Evolutionary conservation across 2,113 vertebrate species (phyloP).

Genomic region (Erpornis zantholeuca): DNA sequence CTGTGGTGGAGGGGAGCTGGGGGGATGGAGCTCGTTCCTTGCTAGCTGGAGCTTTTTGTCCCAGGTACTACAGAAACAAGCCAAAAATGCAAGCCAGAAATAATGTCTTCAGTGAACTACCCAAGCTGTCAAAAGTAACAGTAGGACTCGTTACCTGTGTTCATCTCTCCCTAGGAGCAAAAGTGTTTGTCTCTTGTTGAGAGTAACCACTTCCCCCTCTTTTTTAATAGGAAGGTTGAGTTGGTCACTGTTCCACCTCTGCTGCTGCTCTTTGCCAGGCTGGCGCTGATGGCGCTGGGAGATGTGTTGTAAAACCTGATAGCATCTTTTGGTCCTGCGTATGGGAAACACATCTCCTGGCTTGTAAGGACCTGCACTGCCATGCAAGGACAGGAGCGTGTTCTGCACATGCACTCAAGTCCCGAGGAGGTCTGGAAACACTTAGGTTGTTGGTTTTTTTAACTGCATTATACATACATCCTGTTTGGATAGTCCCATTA

Average conservation of each 20-base stretch:
- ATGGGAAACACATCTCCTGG: neutral
- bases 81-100: neutral
- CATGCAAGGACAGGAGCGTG: neutral
- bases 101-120: neutral
- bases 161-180: neutral
- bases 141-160: neutral
- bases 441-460: neutral
- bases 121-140: neutral
- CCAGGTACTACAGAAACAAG: fast-evolving
- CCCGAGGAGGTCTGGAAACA: neutral
- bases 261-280: neutral
- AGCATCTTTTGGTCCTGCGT: neutral
- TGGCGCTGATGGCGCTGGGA: neutral
- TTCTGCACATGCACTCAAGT: neutral
- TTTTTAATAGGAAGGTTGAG: neutral
- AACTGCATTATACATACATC: neutral
- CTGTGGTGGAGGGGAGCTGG: too few species aligned
- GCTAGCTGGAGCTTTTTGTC: neutral
- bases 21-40: neutral
- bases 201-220: neutral
- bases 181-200: neutral
- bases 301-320: neutral
- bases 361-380: neutral
- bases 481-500: neutral
- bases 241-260: neutral